Evolutionary conservation across 2,113 vertebrate genomes (phyloP).

Genomic region (Semicossyphus pulcher): DNA sequence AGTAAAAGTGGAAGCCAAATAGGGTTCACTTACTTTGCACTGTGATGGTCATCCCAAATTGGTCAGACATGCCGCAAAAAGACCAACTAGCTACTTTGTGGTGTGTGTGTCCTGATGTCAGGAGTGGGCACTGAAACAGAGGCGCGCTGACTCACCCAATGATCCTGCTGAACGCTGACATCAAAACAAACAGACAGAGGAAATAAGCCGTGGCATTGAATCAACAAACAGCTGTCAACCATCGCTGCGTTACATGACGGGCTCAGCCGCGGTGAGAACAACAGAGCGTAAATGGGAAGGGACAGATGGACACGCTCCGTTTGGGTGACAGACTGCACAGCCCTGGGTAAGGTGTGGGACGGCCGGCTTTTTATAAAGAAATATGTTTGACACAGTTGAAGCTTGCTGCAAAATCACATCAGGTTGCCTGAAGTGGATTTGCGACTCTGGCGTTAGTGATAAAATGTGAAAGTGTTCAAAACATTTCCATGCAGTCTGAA

Average conservation of each 20-base stretch:
- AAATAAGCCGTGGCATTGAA: constrained; percentile 77
- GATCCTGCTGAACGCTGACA: constrained; percentile 64
- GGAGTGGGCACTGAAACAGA: constrained; percentile 54
- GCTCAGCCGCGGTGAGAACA: constrained; percentile 54
- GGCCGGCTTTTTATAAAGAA: constrained; percentile 66
- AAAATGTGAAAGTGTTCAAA: constrained; percentile 38
- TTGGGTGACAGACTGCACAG: constrained; percentile 69
- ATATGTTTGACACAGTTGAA: constrained; percentile 45
- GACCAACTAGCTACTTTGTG: constrained; percentile 20
- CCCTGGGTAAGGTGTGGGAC: constrained; percentile 72
- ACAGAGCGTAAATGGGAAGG: constrained; percentile 65
- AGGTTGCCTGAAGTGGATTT: constrained; percentile 27
- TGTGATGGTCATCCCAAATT: neutral
- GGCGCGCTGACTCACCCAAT: constrained; percentile 34
- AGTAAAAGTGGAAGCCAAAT: neutral
- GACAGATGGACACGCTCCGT: constrained; percentile 72
- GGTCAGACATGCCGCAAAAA: constrained; percentile 41
- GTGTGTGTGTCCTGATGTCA: constrained; percentile 38
- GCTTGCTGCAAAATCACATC: constrained; percentile 51
- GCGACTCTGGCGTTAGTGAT: constrained; percentile 17
- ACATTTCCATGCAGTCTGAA: constrained; percentile 25
- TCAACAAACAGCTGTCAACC: constrained; percentile 81
- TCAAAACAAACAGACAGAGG: constrained; percentile 78
- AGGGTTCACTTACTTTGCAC: neutral
- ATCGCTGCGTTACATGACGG: constrained; percentile 59